Conservation (phyloP, 2,888 invertebrate genomes). For the Synergus laeviventris region DNA sequence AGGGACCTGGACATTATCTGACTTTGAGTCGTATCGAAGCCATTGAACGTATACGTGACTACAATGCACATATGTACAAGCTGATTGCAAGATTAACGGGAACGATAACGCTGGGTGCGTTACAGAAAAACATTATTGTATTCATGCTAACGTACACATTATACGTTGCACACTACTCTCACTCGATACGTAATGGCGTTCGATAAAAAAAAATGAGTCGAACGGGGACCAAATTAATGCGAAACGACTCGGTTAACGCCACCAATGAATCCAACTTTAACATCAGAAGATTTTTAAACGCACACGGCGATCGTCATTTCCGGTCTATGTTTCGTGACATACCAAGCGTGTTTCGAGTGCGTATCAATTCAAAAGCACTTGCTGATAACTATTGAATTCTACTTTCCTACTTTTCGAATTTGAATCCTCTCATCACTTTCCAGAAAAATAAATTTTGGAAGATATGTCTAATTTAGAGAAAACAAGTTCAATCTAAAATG, state of each 20-base stretch:
- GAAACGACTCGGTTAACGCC: conserved; percentile 20
- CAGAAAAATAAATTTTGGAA: not conserved
- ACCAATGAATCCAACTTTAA: conserved; percentile 9
- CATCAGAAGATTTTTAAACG: conserved; percentile 23
- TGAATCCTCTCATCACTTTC: not conserved
- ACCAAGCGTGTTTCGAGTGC: conserved; percentile 63
- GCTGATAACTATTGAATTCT: conserved; percentile 46
- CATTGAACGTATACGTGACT: not conserved
- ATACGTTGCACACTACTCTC: not conserved
- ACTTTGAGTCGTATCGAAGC: conserved; percentile 10
- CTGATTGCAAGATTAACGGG: conserved; percentile 29
- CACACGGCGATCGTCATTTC: conserved; percentile 54
- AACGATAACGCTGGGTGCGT: conserved; percentile 7
- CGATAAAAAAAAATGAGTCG: conserved; percentile 39
- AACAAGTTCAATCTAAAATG: too few species aligned
- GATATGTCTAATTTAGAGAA: too few species aligned
- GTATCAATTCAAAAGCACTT: conserved; percentile 71
- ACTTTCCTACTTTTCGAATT: not conserved
- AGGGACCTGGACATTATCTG: conserved; percentile 15
- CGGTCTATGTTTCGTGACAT: conserved; percentile 59
- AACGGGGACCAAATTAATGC: conserved; percentile 32
- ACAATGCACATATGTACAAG: conserved; percentile 13
- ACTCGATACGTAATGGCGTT: not conserved
- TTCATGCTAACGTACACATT: not conserved
- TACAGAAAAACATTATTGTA: not conserved